Evolutionary conservation across 2,888 invertebrate species (phyloP).

Genomic region (Cataglyphis albicans): DNA sequence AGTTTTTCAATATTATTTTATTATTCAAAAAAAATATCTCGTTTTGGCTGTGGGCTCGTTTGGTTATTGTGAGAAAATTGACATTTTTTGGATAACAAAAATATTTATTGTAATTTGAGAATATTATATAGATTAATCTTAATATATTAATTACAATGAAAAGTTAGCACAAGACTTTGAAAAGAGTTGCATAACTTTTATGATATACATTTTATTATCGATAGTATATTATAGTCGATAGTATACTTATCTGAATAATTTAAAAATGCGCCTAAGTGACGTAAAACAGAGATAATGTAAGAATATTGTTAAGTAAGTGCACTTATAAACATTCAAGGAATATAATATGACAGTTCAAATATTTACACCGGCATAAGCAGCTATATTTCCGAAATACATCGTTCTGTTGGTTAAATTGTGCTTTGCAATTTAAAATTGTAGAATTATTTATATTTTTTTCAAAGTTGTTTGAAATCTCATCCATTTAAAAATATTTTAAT

Average conservation of each 20-base stretch:
- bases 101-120: no score
- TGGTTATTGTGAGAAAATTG: background rate
- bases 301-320: background rate
- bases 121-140: no score
- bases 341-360: background rate
- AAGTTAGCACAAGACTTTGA: no score
- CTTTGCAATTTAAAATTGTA: background rate
- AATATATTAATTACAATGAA: no score
- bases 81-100: no score
- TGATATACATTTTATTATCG: background rate
- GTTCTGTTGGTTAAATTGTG: background rate
- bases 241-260: background rate
- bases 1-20: background rate
- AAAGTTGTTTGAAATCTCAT: background rate
- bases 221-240: no score
- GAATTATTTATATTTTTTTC: background rate
- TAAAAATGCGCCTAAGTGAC: background rate
- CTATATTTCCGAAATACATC: background rate
- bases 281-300: background rate
- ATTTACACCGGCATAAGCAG: background rate
- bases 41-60: background rate
- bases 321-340: background rate
- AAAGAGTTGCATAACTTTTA: no score
- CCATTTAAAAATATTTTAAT: background rate
- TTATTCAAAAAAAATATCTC: background rate